Evolutionary conservation across 2,113 vertebrate genomes (phyloP), one percentile per base, ranked within the genome.

Genomic region (Aramus guarauna): DNA sequence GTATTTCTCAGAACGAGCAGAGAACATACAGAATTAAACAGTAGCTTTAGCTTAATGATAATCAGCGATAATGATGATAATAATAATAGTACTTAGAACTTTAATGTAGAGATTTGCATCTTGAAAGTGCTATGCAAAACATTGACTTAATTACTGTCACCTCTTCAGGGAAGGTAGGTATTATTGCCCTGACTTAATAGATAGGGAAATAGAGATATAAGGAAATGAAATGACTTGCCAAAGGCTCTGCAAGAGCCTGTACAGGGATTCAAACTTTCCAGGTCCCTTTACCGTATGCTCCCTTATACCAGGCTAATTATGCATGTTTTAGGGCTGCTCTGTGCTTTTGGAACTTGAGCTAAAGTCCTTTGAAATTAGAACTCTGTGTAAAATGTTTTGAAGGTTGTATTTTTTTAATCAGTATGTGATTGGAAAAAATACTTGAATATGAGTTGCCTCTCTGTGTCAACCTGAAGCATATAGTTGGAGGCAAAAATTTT

Each of bases 101-200:
- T 97, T 90, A 97, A 95, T 94, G 93, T 73, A 96, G 94, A 91
- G 83, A 96, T 96, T 97, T 97, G 92, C 96, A 97, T 97, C 95
- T 96, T 94, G 84, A 94, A 96, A 97, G 80, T 94, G 86, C 84
- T 96, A 97, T 95, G 95, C 96, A 97, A 97, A 97, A 96, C 97
- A 96, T 88, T 97, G 96, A 97, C 95, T 97, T 97, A 96, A 97
- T 97, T 97, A 96, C 94, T 97, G 94, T 96, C 94, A 96, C 96
- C 80, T 96, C 97, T 97, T 91, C 45, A 11, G 94, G 94, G 95
- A 96, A 95, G 58, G 88, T 93, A 96, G 84, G 80, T 96, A 85
- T 91, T 96, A 95, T 94, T 94, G 87, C 89, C 81, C 47, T 87
- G 59, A 69, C 96, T 97, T 92, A 97, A 94, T 94, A 94, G 89